Conservation (phyloP, 2,797 vertebrate genomes). For the Chaenodraco wilsoni region DNA sequence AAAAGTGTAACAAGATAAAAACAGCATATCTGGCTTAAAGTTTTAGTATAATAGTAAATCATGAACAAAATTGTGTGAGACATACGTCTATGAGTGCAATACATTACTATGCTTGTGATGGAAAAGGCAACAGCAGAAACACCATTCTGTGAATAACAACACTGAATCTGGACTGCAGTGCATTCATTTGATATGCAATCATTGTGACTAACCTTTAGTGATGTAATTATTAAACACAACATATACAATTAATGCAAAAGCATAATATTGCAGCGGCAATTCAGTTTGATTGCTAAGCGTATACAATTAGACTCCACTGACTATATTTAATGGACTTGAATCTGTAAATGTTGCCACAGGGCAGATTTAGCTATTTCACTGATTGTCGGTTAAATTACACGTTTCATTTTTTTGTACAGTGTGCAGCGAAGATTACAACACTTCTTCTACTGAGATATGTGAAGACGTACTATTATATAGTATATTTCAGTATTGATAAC, state of each 20-base stretch:
- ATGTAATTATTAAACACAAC: background rate
- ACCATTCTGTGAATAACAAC: background rate
- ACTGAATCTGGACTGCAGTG: background rate
- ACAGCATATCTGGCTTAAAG: background rate
- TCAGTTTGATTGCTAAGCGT: background rate
- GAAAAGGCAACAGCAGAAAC: constrained; percentile 8
- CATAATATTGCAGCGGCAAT: background rate
- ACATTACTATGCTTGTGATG: background rate
- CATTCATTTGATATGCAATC: background rate
- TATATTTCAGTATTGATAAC: constrained; percentile 7
- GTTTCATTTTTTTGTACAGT: background rate
- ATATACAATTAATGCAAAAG: background rate
- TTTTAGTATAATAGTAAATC: background rate
- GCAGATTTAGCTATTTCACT: background rate
- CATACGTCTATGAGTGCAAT: background rate
- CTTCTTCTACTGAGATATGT: constrained; percentile 10
- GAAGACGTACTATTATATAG: constrained; percentile 7
- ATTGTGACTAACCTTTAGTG: background rate
- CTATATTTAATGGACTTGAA: constrained; percentile 8
- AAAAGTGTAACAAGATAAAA: background rate
- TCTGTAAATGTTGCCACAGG: constrained; percentile 16
- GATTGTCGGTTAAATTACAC: constrained; percentile 5
- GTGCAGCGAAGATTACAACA: background rate
- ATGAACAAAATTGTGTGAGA: background rate
- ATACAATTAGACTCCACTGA: constrained; percentile 16